These are phyloP conservation scores for Melanaphis sacchari DNA, from an alignment of 1,140 invertebrate species.

Conservation along the genomic window DNA sequence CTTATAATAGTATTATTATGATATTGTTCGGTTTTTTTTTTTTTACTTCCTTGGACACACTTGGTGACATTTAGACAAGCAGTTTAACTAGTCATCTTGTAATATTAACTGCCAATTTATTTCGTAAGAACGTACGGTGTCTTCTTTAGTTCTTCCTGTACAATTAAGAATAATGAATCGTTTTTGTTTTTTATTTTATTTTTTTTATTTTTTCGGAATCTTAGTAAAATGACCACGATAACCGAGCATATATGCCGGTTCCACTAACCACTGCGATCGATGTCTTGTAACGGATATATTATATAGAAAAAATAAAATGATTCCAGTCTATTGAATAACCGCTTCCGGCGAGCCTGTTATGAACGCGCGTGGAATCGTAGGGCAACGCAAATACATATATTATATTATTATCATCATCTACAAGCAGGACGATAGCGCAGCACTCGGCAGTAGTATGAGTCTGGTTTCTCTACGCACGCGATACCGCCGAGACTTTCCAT, in stretches of 20 bases:
- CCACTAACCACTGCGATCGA: neutral
- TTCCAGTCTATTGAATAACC: constrained; percentile 20
- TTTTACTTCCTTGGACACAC: neutral
- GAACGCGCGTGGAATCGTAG: neutral
- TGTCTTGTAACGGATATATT: neutral
- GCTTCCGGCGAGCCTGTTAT: neutral
- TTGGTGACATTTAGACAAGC: neutral
- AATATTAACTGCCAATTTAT: neutral
- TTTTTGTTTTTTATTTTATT: neutral
- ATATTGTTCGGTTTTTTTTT: neutral
- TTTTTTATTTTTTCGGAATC: neutral
- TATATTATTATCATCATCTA: neutral
- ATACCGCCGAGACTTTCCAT: constrained; percentile 28
- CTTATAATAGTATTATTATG: neutral
- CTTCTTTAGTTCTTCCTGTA: neutral
- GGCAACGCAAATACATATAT: neutral
- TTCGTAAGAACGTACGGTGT: neutral
- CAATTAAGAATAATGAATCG: neutral
- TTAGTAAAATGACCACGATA: neutral
- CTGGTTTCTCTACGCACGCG: neutral
- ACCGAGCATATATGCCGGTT: neutral
- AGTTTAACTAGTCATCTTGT: constrained; percentile 7
- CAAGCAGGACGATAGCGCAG: neutral
- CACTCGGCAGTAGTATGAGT: neutral
- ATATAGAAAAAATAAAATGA: neutral